These are phyloP conservation scores for Cyclopterus lumpus DNA, from an alignment of 2,797 vertebrate genomes.

Conservation along the genomic window DNA sequence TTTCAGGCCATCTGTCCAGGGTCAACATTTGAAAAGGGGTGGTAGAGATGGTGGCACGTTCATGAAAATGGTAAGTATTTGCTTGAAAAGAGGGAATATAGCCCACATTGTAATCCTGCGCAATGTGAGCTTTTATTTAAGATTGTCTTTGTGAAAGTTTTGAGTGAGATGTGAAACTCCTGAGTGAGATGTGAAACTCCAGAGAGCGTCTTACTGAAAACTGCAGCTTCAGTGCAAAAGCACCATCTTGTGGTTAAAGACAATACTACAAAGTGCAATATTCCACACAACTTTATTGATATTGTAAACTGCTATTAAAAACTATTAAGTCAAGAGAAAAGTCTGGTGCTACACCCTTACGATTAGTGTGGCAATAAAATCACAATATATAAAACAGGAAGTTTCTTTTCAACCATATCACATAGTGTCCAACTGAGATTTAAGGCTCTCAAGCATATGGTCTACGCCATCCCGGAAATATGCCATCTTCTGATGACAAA, in stretches of 20 bases:
- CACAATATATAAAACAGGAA: neutral
- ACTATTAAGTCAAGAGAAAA: neutral
- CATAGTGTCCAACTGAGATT: slow-evolving; percentile 48
- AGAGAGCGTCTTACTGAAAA: slow-evolving; percentile 9
- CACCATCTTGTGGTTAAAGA: slow-evolving; percentile 71
- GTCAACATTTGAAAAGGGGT: slow-evolving; percentile 86
- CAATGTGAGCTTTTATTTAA: slow-evolving; percentile 66
- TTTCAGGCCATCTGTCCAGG: slow-evolving; percentile 88
- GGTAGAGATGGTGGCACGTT: slow-evolving; percentile 78
- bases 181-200: slow-evolving; percentile 38
- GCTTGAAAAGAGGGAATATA: slow-evolving; percentile 69
- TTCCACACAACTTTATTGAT: slow-evolving; percentile 39
- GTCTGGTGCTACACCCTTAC: neutral
- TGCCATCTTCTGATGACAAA: slow-evolving; percentile 78
- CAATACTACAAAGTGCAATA: slow-evolving; percentile 27
- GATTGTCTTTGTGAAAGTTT: slow-evolving; percentile 54
- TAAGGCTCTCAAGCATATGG: slow-evolving; percentile 56
- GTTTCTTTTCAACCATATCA: slow-evolving; percentile 12
- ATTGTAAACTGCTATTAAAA: neutral
- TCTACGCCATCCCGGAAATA: slow-evolving; percentile 75
- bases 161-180: slow-evolving; percentile 36
- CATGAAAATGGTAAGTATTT: slow-evolving; percentile 75
- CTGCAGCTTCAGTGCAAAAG: slow-evolving; percentile 30
- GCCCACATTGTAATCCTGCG: slow-evolving; percentile 68
- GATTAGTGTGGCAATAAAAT: neutral